These are phyloP conservation scores for Andrena bicolor DNA, from an alignment of 2,888 invertebrate species.

Conservation along the genomic window DNA sequence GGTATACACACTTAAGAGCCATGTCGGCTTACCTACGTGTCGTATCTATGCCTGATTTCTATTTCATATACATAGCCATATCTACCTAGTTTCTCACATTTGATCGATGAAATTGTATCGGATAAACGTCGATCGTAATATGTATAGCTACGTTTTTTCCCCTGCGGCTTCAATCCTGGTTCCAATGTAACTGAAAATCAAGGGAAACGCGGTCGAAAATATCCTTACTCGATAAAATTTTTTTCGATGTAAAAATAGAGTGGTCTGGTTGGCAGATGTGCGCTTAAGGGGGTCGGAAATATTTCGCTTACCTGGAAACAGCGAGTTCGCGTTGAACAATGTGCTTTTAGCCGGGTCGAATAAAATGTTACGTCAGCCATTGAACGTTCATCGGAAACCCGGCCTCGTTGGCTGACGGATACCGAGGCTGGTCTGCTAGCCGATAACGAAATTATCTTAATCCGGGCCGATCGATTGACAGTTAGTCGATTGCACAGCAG, in stretches of 20 bases:
- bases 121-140: no score
- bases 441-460: conserved; percentile 81
- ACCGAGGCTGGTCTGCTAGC: conserved; percentile 69
- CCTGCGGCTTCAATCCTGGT: background rate
- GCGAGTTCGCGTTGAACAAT: conserved; percentile 52
- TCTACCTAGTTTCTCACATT: no score
- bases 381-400: conserved; percentile 72
- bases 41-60: no score
- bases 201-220: background rate
- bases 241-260: background rate
- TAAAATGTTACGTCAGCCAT: conserved; percentile 74
- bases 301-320: conserved; percentile 57
- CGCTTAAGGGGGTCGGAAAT: conserved; percentile 40
- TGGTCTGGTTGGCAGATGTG: background rate
- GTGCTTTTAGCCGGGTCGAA: conserved; percentile 64
- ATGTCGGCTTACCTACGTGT: no score
- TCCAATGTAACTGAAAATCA: background rate
- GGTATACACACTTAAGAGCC: no score
- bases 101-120: no score
- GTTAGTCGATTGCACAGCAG: conserved; percentile 76
- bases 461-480: conserved; percentile 78
- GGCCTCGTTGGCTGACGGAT: conserved; percentile 73
- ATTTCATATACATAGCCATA: no score
- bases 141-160: background rate
- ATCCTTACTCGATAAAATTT: conserved; percentile 23